Evolutionary conservation across 2,888 invertebrate genomes (phyloP), one percentile per base, ranked within the genome.

Genomic region (Troides aeacus): DNA sequence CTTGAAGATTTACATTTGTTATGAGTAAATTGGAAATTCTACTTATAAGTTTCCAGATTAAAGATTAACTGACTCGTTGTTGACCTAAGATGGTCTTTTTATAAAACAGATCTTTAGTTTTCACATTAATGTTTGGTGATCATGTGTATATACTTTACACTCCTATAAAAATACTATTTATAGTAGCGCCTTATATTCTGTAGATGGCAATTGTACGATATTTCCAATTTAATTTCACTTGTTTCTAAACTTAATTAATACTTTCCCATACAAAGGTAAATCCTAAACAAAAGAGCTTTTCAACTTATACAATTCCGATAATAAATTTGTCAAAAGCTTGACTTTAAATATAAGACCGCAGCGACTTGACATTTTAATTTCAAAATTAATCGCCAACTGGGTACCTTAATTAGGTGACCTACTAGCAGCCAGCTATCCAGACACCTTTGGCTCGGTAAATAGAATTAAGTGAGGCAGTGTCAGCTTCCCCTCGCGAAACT

Each of bases 321-420:
- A 57, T 21, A 57, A 61, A 60, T 24, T 50, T 56, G 39, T 69
- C 53, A 64, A 64, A 64, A 61, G 53, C 50, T 46, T 50, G 64
- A 30, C 61, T 42, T 56, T 60, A 61, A 61, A 39, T 36, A 42
- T 64, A 56, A 64, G 64, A 57, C 53, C 60, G 42, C 39, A 60
- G 21, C 8, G 42, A 64, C 62, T 62, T 62, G 18, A 65, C 21
- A 24, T 50, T 66, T 62, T 64, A 66, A 66, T 64, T 68, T 63
- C 36, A 64, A 61, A 69, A 65, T 64, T 62, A 69, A 64, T 69
- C 46, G 56, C 30, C 30, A 24, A 4, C 56, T n/a, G 36, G 8
- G n/a, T 64, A 64, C 65, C 69, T 65, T 69, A 69, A 69, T 69
- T 65, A 65, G 61, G 64, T 69, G 69, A 65, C 61, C 64, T 65